Evolutionary conservation across 2,113 vertebrate species (phyloP).

Genomic region (Campylomormyrus numenius): DNA sequence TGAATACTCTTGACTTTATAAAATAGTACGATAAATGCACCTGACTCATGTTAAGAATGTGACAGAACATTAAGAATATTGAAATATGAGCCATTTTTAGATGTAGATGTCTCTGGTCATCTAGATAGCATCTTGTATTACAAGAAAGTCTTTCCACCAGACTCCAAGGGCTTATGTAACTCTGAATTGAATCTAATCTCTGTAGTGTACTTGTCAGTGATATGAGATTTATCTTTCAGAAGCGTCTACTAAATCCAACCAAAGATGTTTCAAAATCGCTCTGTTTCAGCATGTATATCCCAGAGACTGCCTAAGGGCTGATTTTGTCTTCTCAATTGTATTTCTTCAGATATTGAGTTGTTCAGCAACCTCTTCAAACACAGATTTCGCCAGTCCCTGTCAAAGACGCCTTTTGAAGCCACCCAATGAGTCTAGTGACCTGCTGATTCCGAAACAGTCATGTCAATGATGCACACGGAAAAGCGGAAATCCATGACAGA

Average conservation of each 20-base stretch:
- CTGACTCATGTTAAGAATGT: not conserved
- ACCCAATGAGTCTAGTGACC: not conserved
- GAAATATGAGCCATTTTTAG: not conserved
- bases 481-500: not conserved
- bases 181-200: not conserved
- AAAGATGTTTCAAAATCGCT: not conserved
- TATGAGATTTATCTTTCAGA: not conserved
- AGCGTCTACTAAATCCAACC: not conserved
- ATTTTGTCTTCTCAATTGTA: not conserved
- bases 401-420: not conserved
- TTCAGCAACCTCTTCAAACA: not conserved
- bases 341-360: not conserved
- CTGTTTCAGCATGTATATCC: not conserved
- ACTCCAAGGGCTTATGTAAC: not conserved
- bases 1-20: not conserved
- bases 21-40: not conserved
- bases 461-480: not conserved
- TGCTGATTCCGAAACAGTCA: not conserved
- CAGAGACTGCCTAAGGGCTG: not conserved
- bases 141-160: not conserved
- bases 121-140: not conserved
- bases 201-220: not conserved
- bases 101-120: not conserved
- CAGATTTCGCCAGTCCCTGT: not conserved
- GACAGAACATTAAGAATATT: not conserved